Evolutionary conservation across 2,797 vertebrate species (phyloP).

Genomic region (Cossypha heuglini): DNA sequence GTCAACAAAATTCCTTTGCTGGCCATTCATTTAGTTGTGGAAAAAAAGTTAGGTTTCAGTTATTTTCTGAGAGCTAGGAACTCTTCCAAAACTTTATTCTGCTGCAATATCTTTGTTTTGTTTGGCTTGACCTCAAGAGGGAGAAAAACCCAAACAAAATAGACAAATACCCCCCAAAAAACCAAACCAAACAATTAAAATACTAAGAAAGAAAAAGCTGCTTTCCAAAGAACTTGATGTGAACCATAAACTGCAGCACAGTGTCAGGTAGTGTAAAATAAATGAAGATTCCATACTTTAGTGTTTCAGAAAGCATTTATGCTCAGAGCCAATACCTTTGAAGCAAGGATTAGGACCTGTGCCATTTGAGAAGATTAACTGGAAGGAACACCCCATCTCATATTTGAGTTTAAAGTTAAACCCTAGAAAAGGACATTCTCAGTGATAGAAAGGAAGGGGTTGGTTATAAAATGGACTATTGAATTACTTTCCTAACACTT

Average conservation of each 20-base stretch:
- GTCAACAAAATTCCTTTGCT: neutral
- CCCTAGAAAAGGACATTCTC: neutral
- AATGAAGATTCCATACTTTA: neutral
- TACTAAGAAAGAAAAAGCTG: neutral
- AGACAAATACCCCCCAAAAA: fast-evolving
- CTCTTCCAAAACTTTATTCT: neutral
- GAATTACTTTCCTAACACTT: neutral
- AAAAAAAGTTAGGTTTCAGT: neutral
- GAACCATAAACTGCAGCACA: neutral
- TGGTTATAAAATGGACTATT: neutral
- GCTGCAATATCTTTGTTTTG: neutral
- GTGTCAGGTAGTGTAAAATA: neutral
- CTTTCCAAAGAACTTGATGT: neutral
- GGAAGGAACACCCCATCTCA: neutral
- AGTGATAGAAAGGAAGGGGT: neutral
- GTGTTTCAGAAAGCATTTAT: neutral
- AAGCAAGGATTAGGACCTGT: neutral
- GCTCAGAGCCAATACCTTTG: neutral
- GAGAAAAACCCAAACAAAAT: neutral
- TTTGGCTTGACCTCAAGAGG: neutral
- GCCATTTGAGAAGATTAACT: neutral
- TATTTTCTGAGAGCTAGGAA: neutral
- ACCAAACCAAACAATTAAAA: neutral
- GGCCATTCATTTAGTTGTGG: neutral
- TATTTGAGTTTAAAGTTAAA: neutral